These are phyloP conservation scores for Umimayanthus kanabou DNA, from an alignment of 92 coral and sea anemone genomes.

Conservation along the genomic window DNA sequence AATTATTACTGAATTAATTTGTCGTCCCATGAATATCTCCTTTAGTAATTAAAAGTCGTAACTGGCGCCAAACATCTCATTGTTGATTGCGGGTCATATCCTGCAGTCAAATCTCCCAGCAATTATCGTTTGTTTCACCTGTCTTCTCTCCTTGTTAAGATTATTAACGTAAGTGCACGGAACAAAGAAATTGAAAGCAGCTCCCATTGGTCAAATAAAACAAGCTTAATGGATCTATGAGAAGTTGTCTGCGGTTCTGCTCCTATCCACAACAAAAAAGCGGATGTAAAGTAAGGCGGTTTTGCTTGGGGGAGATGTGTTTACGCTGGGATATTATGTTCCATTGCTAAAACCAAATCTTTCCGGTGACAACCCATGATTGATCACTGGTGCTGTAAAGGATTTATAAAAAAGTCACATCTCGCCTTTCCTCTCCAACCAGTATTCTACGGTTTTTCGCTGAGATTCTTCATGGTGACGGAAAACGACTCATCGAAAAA, in stretches of 20 bases:
- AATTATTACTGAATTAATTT: background rate
- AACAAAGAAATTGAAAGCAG: background rate
- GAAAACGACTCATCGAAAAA: conserved; percentile 28
- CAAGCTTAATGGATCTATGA: conserved; percentile 10
- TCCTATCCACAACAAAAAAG: background rate
- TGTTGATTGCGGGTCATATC: background rate
- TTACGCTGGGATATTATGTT: conserved; percentile 12
- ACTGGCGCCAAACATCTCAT: background rate
- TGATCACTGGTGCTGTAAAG: background rate
- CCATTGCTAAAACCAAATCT: background rate
- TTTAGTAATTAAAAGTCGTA: background rate
- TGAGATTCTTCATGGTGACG: conserved; percentile 42
- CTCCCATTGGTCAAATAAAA: conserved; percentile 27
- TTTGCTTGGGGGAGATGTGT: conserved; percentile 9
- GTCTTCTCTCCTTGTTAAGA: background rate
- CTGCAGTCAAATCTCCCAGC: background rate
- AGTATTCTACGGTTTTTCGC: conserved; percentile 28
- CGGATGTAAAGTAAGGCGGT: background rate
- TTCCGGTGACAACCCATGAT: conserved; percentile 4
- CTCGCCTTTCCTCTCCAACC: background rate
- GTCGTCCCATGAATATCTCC: background rate
- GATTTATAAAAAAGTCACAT: background rate
- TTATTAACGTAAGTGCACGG: background rate
- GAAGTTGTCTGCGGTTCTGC: background rate
- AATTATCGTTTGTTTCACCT: background rate